Evolutionary conservation across 2,888 invertebrate species (phyloP).

Genomic region (Sphaerophoria taeniata): DNA sequence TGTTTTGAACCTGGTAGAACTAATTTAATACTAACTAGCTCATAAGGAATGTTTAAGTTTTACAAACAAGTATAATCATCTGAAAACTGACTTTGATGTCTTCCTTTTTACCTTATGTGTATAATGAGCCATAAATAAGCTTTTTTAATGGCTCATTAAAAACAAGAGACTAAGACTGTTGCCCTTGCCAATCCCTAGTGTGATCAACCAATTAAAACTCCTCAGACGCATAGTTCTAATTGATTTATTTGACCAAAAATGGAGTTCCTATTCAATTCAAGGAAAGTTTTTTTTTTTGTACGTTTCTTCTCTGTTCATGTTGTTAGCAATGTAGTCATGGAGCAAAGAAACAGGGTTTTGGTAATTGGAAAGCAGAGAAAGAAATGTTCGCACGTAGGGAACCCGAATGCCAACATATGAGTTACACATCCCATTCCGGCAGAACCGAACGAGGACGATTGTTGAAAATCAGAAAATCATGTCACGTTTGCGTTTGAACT

Average conservation of each 20-base stretch:
- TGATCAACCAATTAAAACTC: slow-evolving; percentile 34
- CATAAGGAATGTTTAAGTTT: too few relatives aligned
- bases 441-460: slow-evolving; percentile 4
- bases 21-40: too few relatives aligned
- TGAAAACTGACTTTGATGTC: too few relatives aligned
- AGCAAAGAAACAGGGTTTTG: slow-evolving; percentile 2
- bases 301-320: background rate
- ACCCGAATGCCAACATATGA: slow-evolving; percentile 61
- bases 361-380: slow-evolving; percentile 55
- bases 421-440: slow-evolving; percentile 41
- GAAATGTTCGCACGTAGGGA: slow-evolving; percentile 46
- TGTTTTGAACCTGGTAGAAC: too few relatives aligned
- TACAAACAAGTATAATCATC: too few relatives aligned
- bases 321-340: too few relatives aligned
- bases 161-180: too few relatives aligned
- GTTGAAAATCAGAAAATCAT: slow-evolving; percentile 63
- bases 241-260: slow-evolving; percentile 38
- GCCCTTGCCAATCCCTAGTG: slow-evolving; percentile 26
- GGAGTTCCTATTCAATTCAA: slow-evolving; percentile 24
- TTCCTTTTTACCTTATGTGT: too few relatives aligned
- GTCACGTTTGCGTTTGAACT: slow-evolving; percentile 72
- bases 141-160: too few relatives aligned
- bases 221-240: slow-evolving; percentile 36
- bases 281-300: slow-evolving; percentile 24
- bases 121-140: too few relatives aligned